phyloP scores from a whole-genome alignment of 2,113 vertebrate genomes.

The Myotis davidii region DNA sequence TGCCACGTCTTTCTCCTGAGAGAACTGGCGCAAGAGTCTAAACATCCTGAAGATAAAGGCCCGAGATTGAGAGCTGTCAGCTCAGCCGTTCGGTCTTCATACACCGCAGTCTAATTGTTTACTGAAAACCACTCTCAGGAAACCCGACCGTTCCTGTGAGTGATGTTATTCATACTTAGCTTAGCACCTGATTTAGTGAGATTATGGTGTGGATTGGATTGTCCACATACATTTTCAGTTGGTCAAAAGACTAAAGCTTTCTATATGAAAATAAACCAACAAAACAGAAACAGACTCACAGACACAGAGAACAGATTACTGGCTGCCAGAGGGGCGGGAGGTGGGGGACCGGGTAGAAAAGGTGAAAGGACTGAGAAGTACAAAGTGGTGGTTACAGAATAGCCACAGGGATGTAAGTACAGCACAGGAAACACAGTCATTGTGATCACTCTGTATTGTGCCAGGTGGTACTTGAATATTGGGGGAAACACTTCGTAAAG shows the following conservation, averaged over 20 bases:
- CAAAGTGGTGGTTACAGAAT: neutral
- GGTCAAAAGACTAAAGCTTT: neutral
- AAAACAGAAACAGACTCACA: neutral
- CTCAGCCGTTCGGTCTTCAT: neutral
- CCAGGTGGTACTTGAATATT: neutral
- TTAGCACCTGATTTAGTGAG: neutral
- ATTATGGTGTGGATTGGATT: neutral
- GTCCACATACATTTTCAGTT: neutral
- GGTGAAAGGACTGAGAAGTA: neutral
- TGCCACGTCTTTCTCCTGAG: neutral
- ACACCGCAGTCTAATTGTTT: neutral
- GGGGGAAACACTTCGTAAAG: neutral
- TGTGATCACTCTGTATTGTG: neutral
- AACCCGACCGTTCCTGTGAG: neutral
- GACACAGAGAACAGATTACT: neutral
- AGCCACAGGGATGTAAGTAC: neutral
- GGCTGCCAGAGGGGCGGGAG: neutral
- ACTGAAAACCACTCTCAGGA: neutral
- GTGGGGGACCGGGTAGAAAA: neutral
- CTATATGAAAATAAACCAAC: neutral
- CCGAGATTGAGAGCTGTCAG: neutral
- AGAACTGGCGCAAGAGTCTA: neutral
- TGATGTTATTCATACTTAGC: neutral
- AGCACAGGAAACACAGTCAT: rapidly evolving
- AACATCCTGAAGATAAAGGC: neutral